Evolutionary conservation across 2,113 vertebrate genomes (phyloP).

Genomic region (Pelecanus crispus): DNA sequence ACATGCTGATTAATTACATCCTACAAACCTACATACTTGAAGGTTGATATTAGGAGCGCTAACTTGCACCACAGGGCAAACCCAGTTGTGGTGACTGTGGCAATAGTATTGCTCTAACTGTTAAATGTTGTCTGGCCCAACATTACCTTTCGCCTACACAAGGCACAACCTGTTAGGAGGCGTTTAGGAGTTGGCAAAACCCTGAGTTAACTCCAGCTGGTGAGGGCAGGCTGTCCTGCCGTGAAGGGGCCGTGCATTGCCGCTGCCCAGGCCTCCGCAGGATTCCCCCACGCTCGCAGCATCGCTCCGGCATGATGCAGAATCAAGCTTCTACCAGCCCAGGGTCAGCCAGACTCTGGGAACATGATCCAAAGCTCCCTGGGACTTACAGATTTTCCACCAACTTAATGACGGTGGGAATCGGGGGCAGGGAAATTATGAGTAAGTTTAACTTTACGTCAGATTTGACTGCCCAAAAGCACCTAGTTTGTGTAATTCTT

Average conservation of each 20-base stretch:
- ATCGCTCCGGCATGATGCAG: accelerated
- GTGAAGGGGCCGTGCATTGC: accelerated
- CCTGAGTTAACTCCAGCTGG: background rate
- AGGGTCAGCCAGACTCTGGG: background rate
- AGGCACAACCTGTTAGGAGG: background rate
- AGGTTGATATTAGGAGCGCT: background rate
- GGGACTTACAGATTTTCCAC: background rate
- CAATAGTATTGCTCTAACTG: background rate
- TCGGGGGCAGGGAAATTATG: background rate
- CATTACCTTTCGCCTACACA: background rate
- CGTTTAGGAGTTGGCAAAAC: background rate
- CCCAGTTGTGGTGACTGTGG: background rate
- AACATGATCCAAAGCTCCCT: background rate
- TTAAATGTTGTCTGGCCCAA: background rate
- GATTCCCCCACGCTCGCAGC: background rate
- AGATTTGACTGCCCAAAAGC: background rate
- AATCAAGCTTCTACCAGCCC: background rate
- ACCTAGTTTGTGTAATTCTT: background rate
- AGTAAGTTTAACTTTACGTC: background rate
- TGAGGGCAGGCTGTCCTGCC: background rate
- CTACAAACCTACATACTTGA: background rate
- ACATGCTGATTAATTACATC: background rate
- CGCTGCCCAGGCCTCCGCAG: background rate
- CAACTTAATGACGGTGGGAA: background rate
- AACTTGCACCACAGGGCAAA: background rate